These are phyloP conservation scores for Pseudorasbora parva DNA, from an alignment of 2,113 vertebrate genomes.

Conservation along the genomic window DNA sequence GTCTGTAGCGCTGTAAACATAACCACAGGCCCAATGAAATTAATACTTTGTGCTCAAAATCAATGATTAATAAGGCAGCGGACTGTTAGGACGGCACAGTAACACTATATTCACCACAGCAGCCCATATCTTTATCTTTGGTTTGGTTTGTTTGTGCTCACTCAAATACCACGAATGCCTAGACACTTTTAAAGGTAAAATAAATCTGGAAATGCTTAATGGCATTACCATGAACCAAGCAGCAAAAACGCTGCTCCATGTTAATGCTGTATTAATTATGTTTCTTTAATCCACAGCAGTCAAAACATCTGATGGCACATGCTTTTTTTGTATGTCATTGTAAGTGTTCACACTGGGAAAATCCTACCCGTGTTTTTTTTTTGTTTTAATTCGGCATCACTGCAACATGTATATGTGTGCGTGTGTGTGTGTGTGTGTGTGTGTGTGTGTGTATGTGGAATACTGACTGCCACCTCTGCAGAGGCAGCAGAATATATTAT, in stretches of 20 bases:
- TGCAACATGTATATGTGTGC: background rate
- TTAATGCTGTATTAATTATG: background rate
- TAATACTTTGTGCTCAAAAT: conserved; percentile 67
- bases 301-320: conserved; percentile 10
- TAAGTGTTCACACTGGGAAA: conserved; percentile 7
- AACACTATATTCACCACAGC: conserved; percentile 63
- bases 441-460: conserved; percentile 12
- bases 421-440: background rate
- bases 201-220: conserved; percentile 3
- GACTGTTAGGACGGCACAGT: conserved; percentile 63
- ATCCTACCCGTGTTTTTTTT: background rate
- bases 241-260: background rate
- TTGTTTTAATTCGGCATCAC: conserved; percentile 45
- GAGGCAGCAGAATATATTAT: conserved; percentile 47
- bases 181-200: background rate
- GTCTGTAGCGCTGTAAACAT: conserved; percentile 62
- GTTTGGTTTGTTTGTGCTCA: conserved; percentile 52
- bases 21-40: conserved; percentile 64
- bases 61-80: conserved; percentile 77
- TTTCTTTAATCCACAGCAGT: background rate
- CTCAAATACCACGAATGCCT: background rate
- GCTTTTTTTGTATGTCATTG: background rate
- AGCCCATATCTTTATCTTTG: conserved; percentile 64
- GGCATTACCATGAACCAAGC: background rate
- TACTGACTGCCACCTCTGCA: conserved; percentile 26